Evolutionary conservation across 2,888 invertebrate species (phyloP).

Genomic region (Lasiommata megera): DNA sequence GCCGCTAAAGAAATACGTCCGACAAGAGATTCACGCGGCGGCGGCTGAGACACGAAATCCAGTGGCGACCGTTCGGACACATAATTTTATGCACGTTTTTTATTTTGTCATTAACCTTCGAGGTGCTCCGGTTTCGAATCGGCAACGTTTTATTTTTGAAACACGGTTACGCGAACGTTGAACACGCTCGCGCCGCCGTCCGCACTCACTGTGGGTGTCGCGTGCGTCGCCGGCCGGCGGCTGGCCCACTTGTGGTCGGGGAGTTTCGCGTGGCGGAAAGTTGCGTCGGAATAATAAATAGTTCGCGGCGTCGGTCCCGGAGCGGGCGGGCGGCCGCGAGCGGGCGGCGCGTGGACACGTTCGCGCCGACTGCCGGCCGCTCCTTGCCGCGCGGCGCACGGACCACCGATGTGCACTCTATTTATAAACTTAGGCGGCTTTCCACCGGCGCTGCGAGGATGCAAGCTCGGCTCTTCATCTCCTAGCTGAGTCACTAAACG

Average conservation of each 20-base stretch:
- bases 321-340: constrained; percentile 47
- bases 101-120: constrained; percentile 80
- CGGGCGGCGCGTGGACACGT: constrained; percentile 60
- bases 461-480: neutral
- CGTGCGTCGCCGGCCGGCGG: constrained; percentile 21
- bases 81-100: constrained; percentile 72
- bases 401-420: constrained; percentile 73
- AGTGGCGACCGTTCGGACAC: constrained; percentile 54
- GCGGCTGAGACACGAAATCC: constrained; percentile 47
- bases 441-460: neutral
- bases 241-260: constrained; percentile 20
- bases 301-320: constrained; percentile 46
- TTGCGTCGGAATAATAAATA: constrained; percentile 31
- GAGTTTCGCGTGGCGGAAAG: constrained; percentile 31
- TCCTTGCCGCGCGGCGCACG: constrained; percentile 58
- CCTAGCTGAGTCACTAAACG: too few relatives aligned
- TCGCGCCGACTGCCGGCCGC: constrained; percentile 58
- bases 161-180: constrained; percentile 66
- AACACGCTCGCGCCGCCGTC: constrained; percentile 45
- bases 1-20: constrained; percentile 11
- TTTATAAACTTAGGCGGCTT: constrained; percentile 59
- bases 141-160: constrained; percentile 77
- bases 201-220: constrained; percentile 39
- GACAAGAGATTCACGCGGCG: constrained; percentile 52
- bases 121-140: constrained; percentile 76